A percentile compares a stretch with the other conserved stretches of the same genome.
phyloP scores from a whole-genome alignment of 2,888 invertebrate species.

The Taenaris catops region DNA sequence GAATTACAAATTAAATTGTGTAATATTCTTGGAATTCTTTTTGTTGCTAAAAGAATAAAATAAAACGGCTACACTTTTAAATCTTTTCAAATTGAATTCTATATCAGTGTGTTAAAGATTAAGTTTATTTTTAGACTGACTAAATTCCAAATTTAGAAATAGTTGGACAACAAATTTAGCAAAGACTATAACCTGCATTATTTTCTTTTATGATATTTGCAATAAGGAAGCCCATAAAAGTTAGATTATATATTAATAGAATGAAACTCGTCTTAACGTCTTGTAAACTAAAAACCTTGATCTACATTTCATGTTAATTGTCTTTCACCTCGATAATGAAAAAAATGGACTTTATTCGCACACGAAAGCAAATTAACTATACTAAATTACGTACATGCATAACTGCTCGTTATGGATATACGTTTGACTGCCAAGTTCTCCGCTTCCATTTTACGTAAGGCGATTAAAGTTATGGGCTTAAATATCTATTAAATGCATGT shows the following conservation, averaged over 20 bases:
- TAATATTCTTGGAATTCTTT: no score
- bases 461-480: conserved; percentile 2
- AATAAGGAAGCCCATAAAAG: not conserved
- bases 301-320: conserved; percentile 22
- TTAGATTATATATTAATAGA: not conserved
- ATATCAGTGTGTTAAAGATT: no score
- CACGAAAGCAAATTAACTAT: conserved; percentile 4
- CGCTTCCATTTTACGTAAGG: conserved; percentile 1
- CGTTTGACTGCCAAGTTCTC: not conserved
- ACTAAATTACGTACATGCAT: conserved; percentile 5
- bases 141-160: no score
- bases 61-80: no score
- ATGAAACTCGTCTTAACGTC: conserved; percentile 3
- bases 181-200: no score
- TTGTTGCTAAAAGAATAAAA: no score
- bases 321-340: conserved; percentile 26
- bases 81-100: no score
- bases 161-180: no score
- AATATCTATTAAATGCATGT: not conserved
- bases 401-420: conserved; percentile 3
- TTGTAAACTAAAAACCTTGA: conserved; percentile 22
- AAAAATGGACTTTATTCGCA: conserved; percentile 11
- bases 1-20: no score
- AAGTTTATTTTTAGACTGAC: no score
- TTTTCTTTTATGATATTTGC: no score